Base-by-base conservation (phyloP, 1,140 invertebrate genomes). In the Babylonia areolata region DNA sequence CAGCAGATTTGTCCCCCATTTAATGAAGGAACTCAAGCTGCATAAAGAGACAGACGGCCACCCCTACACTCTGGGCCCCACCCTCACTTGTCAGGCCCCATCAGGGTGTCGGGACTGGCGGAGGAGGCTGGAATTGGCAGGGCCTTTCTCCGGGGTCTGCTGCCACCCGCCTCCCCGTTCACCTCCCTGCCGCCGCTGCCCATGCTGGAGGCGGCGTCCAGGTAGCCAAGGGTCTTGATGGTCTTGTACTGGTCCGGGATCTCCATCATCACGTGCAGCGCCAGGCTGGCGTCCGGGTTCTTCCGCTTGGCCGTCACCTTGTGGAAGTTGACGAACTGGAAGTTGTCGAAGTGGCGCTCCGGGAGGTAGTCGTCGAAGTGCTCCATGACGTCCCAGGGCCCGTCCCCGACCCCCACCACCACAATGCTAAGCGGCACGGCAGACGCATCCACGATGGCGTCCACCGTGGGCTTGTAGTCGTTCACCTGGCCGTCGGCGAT, bases 281-380 rank as follows among this genome's bases (percentile, higher is more conserved):
- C 95, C 85, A 95, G 95, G 23, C 92, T 91, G 35, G 94, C 92
- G 85, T 95, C 95, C 12, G 94, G 94, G 88, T 95, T 94, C 33
- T 85, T 85, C 39, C 78, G 87, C 89, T 95, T 95, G 37, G 91
- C 91, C 23, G 93, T 94, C 40, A 92, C 93, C 42, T 88, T 86
- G 87, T 95, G 94, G 89, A 95, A 95, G 86, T 95, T 94, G 35
- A 96, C 95, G 90, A 96, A 96, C 87, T 95, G 95, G 90, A 96
- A 95, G 88, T 96, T 96, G 89, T 96, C 95, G 92, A 95, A 96
- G 46, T 93, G 91, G 82, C 95, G 85, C 87, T 94, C 94, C 0
- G 95, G 95, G 33, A 96, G 90, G 28, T 92, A 92, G 88, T 96
- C 94, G 86, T 96, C 95, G 89, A 95, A 95, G 58, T 95, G 93